Conservation (phyloP, 2,797 vertebrate species). For the Gouania willdenowi region DNA sequence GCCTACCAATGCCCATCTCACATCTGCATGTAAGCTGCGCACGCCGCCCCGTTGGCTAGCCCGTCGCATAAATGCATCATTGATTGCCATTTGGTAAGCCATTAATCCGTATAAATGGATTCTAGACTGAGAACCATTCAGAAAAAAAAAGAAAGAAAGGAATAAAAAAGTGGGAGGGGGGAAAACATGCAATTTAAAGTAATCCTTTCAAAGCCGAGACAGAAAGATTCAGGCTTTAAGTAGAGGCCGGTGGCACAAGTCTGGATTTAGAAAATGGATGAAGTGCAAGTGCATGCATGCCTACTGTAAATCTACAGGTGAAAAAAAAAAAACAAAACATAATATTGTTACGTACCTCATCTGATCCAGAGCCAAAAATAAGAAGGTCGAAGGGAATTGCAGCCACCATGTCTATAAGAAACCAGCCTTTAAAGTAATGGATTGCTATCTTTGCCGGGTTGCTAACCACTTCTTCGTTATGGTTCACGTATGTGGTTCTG, state of each 20-base stretch:
- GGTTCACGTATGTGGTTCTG: conserved; percentile 97
- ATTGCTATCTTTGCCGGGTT: conserved; percentile 96
- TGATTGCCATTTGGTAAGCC: conserved; percentile 80
- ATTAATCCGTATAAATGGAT: conserved; percentile 81
- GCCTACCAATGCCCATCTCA: conserved; percentile 62
- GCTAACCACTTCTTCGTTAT: conserved; percentile 98
- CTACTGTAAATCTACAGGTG: conserved; percentile 28
- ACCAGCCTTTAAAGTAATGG: conserved; percentile 99
- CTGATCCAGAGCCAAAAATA: conserved; percentile 98
- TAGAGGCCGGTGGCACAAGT: conserved; percentile 50
- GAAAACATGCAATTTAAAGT: conserved; percentile 67
- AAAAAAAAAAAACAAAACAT: conserved; percentile 19
- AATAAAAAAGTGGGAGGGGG: conserved; percentile 19
- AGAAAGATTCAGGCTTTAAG: conserved; percentile 62
- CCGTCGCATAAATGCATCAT: conserved; percentile 76
- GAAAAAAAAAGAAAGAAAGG: conserved; percentile 45
- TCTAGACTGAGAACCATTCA: conserved; percentile 75
- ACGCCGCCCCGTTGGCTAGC: conserved; percentile 60
- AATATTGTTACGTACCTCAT: conserved; percentile 86
- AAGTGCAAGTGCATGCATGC: conserved; percentile 19
- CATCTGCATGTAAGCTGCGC: conserved; percentile 69
- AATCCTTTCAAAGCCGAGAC: conserved; percentile 68
- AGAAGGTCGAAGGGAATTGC: conserved; percentile 98
- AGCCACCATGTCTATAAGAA: conserved; percentile 99
- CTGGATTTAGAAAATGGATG: conserved; percentile 50